Evolutionary conservation across 2,888 invertebrate genomes (phyloP), one percentile per base, ranked within the genome.

Genomic region (Thymelicus sylvestris): DNA sequence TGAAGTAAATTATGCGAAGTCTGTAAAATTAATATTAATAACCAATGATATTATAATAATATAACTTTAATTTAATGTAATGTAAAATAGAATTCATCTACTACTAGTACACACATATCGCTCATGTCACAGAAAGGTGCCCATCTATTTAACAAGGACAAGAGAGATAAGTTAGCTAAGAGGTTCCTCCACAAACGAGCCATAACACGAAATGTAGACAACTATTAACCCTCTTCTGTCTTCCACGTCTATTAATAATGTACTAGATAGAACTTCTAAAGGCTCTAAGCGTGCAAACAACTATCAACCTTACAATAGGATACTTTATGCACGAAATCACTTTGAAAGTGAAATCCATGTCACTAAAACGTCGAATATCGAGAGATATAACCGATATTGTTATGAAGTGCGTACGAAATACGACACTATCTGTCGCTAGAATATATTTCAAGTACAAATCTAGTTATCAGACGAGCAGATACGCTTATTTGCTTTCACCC

Each of bases 221-320:
- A 66, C 66, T 66, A 66, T 66, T 66, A 59, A 44, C 57, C 66
- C 57, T 66, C 66, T 52, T 52, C 66, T 59, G 57, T 60, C 59
- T 66, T 48, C 48, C 60, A n/a, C 15, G 66, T 59, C 66, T 66
- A 66, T 59, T 66, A 66, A 66, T 66, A 66, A 66, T 66, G 66
- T 60, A 66, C 66, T 5, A 55, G 66, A 24, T 44, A 60, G 38
- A 38, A 31, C 15, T 55, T 55, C 6, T 19, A 55, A 3, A 5
- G 12, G 10, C 12, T 24, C 10, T 55, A 55, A 44, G 24, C 12
- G 10, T 8, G 7, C 24, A 55, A 24, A 24, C 55, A 24, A 55
- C 10, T 55, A 10, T 55, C 24, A 24, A 55, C 55, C 55, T 55
- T 55, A 55, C 19, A 24, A 24, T 24, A 10, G 24, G 31, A 24